These are phyloP conservation scores for Huso huso DNA, from an alignment of 2,797 vertebrate species.

Conservation along the genomic window DNA sequence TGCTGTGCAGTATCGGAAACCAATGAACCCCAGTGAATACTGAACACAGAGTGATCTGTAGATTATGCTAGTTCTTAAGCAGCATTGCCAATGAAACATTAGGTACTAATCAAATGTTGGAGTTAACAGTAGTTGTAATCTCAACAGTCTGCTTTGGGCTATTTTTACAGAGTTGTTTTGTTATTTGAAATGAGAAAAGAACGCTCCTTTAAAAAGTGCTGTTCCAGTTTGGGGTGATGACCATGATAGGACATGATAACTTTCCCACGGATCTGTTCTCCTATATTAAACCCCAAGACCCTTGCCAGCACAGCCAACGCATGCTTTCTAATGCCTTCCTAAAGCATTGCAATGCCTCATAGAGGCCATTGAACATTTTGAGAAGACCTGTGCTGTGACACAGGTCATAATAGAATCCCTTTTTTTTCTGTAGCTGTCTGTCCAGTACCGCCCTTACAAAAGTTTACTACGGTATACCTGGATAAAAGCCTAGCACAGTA, in stretches of 20 bases:
- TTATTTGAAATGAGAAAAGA: conserved; percentile 42
- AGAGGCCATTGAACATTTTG: neutral
- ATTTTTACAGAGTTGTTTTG: conserved; percentile 58
- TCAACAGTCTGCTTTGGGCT: conserved; percentile 43
- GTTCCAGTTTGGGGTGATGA: conserved; percentile 28
- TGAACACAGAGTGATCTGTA: too few relatives aligned
- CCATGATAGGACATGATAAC: neutral
- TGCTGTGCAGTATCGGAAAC: too few relatives aligned
- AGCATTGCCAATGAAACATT: conserved; percentile 41
- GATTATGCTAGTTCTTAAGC: too few relatives aligned
- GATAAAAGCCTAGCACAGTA: too few relatives aligned
- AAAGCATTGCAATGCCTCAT: neutral
- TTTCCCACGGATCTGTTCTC: conserved; percentile 12
- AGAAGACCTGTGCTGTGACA: neutral
- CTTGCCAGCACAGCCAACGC: neutral
- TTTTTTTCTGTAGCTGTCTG: neutral
- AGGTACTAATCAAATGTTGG: conserved; percentile 57
- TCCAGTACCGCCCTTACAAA: too few relatives aligned
- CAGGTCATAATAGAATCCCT: neutral
- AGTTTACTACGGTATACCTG: too few relatives aligned
- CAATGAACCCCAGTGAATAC: too few relatives aligned
- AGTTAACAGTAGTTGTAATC: conserved; percentile 49
- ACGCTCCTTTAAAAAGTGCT: conserved; percentile 16
- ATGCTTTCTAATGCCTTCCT: too few relatives aligned
- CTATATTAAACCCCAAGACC: conserved; percentile 8